These are phyloP conservation scores for Crenuchus spilurus DNA, from an alignment of 2,797 vertebrate genomes.

Conservation along the genomic window DNA sequence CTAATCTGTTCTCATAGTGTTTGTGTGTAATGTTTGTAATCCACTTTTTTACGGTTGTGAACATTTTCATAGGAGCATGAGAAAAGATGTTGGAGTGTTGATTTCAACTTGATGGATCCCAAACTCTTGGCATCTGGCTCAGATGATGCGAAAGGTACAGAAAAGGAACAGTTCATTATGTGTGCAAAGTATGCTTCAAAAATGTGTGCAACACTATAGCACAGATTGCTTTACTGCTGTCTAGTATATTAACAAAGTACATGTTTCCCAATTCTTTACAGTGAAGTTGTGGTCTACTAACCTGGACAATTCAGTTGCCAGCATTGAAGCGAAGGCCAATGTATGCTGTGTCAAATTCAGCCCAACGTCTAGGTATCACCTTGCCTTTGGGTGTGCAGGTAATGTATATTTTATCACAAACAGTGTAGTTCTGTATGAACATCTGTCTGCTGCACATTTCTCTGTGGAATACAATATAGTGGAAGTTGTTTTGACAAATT, in stretches of 20 bases:
- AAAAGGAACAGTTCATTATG: neutral
- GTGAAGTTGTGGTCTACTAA: slow-evolving; percentile 99
- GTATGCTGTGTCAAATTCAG: slow-evolving; percentile 99
- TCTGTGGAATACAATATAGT: slow-evolving; percentile 6
- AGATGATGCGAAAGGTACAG: slow-evolving; percentile 97
- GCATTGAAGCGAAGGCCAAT: slow-evolving; percentile 98
- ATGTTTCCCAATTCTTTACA: slow-evolving; percentile 55
- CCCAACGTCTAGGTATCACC: slow-evolving; percentile 94
- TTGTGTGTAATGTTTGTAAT: neutral
- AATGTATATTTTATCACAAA: slow-evolving; percentile 29
- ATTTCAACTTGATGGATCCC: slow-evolving; percentile 99
- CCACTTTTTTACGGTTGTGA: neutral
- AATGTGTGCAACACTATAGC: neutral
- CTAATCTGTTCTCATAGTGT: too few species aligned
- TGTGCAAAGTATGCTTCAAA: neutral
- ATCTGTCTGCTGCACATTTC: neutral
- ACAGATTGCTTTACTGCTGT: neutral
- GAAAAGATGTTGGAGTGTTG: slow-evolving; percentile 98
- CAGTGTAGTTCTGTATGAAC: neutral
- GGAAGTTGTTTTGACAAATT: neutral
- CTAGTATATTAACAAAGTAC: neutral
- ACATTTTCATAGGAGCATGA: slow-evolving; percentile 88
- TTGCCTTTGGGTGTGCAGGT: slow-evolving; percentile 99
- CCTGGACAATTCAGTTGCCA: slow-evolving; percentile 97
- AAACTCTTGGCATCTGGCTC: slow-evolving; percentile 98